Evolutionary conservation across 2,888 invertebrate species (phyloP), one percentile per base, ranked within the genome.

Genomic region (Cetonia aurata): DNA sequence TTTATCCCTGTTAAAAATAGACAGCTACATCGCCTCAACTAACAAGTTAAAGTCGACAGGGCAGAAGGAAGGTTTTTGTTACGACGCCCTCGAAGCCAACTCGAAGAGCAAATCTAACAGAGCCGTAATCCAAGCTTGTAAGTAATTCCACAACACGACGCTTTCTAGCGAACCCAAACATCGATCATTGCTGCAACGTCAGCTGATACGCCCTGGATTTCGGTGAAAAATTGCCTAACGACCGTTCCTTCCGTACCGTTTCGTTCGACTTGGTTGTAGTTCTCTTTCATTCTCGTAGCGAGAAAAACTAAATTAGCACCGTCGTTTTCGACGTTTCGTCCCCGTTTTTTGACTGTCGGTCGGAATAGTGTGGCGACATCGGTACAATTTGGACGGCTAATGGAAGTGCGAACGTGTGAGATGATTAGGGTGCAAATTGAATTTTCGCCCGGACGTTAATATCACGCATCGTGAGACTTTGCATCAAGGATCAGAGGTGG

Each of bases 101-200:
- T 37, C 46, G 60, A 42, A 71, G 73, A 72, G 72, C 66, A 75
- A 73, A 79, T 79, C 78, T 73, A 76, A 74, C 76, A 72, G 72
- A 76, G 77, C 75, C 73, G 78, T 79, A 79, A 79, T 80, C 78
- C 76, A 72, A 77, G 79, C 75, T 75, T 80, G 80, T 80, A 79
- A 79, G 78, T 80, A 80, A 83, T 83, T 80, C 78, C 78, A 79
- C 77, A 80, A 81, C 81, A 81, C 77, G 80, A n/a, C n/a, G n/a
- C n/a, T n/a, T 79, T 78, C 79, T 78, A 77, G 76, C 44, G 52
- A 81, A 79, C 77, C 80, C 77, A 75, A 75, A 77, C 79, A 81
- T 81, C 79, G 80, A 82, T 81, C 82, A 81, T 75, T 72, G 76
- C 42, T 60, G 69, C 53, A 62, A 53, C 62, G 62, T 65, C 62